Evolutionary conservation across 2,113 vertebrate genomes (phyloP), one percentile per base, ranked within the genome.

Genomic region (Bos indicus): DNA sequence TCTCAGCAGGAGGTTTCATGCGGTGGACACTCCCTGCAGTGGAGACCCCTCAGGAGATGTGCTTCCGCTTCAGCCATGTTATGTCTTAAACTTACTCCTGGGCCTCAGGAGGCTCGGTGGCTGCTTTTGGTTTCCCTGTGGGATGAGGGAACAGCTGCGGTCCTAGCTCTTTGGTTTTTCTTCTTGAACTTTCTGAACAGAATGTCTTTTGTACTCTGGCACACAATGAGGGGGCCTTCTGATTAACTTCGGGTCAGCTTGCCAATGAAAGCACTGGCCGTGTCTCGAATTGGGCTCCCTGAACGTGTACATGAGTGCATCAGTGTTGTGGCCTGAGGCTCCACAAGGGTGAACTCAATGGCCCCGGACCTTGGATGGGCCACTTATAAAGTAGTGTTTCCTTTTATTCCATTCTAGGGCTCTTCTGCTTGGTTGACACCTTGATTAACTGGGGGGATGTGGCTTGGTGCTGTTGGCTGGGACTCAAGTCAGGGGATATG

Each of bases 151-250:
- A 98, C 97, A 98, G 97, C 97, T 97, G 98, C 89, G 64, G 95
- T 98, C 98, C 97, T 98, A 98, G 98, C 98, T 98, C 95, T 98
- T 98, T 21, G 0, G 56, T 97, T 99, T 98, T 98, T 98, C 98
- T 98, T 98, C 98, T 98, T 98, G 98, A 98, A 98, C 98, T 99
- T 98, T 98, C 98, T 93, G 97, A 98, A 99, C 99, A 99, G 98
- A 98, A 97, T 98, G 96, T 98, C 99, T 99, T 99, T 99, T 99
- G 99, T 99, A 97, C 98, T 98, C 92, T 92, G 91, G 98, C 98
- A 99, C 98, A 99, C 99, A 99, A 99, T 99, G 99, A 99, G 98
- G 98, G 98, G 98, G 97, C 23, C 98, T 98, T 98, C 98, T 99
- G 98, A 98, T 98, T 99, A 98, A 98, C 98, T 98, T 94, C 64